Percentiles rank a stretch among this genome's conserved stretches.
Conservation (phyloP, 2,113 vertebrate species). For the Ciconia stormi region DNA sequence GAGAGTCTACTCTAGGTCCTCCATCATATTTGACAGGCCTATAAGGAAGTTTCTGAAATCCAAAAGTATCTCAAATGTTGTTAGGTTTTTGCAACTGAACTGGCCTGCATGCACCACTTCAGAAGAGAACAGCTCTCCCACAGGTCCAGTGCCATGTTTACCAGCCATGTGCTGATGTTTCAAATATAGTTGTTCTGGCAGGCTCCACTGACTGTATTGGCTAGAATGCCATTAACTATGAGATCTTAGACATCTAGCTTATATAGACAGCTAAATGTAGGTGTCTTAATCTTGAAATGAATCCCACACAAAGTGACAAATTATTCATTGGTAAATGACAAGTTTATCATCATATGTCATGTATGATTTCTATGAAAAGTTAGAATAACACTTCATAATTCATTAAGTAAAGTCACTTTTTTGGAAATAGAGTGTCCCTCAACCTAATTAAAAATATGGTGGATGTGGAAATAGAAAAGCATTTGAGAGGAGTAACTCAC, state of each 20-base stretch:
- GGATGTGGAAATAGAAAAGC: not conserved
- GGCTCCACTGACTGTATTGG: not conserved
- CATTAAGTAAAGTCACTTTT: not conserved
- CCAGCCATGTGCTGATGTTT: not conserved
- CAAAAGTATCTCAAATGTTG: not conserved
- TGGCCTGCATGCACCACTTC: not conserved
- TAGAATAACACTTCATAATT: constrained; percentile 27
- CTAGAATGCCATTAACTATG: not conserved
- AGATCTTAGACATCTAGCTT: not conserved
- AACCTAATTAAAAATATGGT: not conserved
- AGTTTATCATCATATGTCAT: not conserved
- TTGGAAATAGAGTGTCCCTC: not conserved
- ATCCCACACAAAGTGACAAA: not conserved
- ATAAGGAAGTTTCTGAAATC: not conserved
- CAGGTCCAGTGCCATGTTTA: not conserved
- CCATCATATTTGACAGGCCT: not conserved
- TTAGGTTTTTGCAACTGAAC: not conserved
- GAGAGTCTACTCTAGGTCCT: not conserved
- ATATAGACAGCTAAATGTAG: not conserved
- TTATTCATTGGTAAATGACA: not conserved
- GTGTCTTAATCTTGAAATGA: not conserved
- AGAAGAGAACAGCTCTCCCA: not conserved
- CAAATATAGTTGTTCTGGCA: not conserved
- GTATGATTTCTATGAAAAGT: not conserved
- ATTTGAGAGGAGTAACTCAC: not conserved